Evolutionary conservation across 2,888 invertebrate genomes (phyloP), one percentile per base, ranked within the genome.

Genomic region (Philaethria dido): DNA sequence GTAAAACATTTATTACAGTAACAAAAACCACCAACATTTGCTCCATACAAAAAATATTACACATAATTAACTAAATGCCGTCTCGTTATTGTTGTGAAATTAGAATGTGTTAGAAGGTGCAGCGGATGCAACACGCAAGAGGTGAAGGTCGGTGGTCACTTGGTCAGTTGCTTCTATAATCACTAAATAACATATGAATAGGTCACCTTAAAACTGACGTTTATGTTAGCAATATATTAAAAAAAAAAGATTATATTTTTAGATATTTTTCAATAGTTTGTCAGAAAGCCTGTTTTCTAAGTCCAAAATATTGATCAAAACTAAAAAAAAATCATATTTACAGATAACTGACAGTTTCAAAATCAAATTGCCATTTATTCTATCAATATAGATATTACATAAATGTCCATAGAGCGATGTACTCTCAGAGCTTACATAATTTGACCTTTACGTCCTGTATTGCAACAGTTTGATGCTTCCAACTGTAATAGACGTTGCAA

Each of bases 401-500:
- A 74, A 73, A 74, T 60, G 69, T 64, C 57, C 70, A 71, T 67
- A 75, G 72, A 72, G 64, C 64, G 64, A 73, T 69, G 73, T 50
- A 68, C 64, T 63, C 44, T 59, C 52, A 69, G 66, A 64, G 20
- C 62, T 76, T 76, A 75, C 74, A 74, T 76, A 75, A 76, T 48
- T 9, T 69, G 70, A 75, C 75, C 75, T 76, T 76, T 75, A 68
- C 62, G 54, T 61, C 68, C 64, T 57, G 66, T 50, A 64, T 73
- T 73, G 75, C 72, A 72, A 76, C 68, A 64, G 70, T 69, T 69
- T 72, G 73, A 68, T 75, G 73, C 69, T 68, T 70, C 69, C 69
- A 68, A 9, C 50, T 50, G 69, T 71, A 73, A 72, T 72, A 70
- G 73, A 69, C 64, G 62, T 70, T 71, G 66, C 68, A 70, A 67